Conservation (phyloP, 1,140 invertebrate species). For the Drosophila gunungcola region DNA sequence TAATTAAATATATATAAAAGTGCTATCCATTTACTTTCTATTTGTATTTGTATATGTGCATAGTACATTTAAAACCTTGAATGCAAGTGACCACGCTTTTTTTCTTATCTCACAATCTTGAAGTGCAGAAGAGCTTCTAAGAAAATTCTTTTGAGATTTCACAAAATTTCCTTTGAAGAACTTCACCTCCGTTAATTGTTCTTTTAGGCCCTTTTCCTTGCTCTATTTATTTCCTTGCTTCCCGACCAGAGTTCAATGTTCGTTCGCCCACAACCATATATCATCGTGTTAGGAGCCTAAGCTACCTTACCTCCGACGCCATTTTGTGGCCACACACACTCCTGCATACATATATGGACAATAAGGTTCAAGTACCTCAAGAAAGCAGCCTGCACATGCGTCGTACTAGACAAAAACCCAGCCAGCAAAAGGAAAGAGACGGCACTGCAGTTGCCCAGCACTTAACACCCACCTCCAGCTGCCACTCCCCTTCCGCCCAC, state of each 20-base stretch:
- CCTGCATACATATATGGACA: conserved; percentile 31
- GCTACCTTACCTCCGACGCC: conserved; percentile 54
- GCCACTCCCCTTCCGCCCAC: conserved; percentile 15
- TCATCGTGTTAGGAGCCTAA: conserved; percentile 48
- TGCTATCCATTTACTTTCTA: too few species aligned
- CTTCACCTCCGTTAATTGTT: conserved; percentile 3
- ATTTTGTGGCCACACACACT: conserved; percentile 56
- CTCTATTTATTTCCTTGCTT: conserved; percentile 32
- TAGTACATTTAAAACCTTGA: too few species aligned
- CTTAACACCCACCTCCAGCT: conserved; percentile 50
- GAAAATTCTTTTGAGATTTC: background rate
- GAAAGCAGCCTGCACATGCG: conserved; percentile 65
- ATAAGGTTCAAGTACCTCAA: conserved; percentile 77
- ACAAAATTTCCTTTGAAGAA: background rate
- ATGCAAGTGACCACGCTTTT: too few species aligned
- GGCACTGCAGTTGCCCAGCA: conserved; percentile 21
- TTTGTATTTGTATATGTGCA: too few species aligned
- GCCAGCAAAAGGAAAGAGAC: conserved; percentile 1
- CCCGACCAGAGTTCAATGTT: conserved; percentile 59
- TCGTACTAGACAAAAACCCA: conserved; percentile 36
- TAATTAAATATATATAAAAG: too few species aligned
- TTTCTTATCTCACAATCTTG: too few species aligned
- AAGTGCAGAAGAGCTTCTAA: background rate
- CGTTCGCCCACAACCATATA: conserved; percentile 56
- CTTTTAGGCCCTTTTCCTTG: conserved; percentile 19